A percentile compares a stretch with the other conserved stretches of the same genome.
Conservation (phyloP, 2,888 invertebrate species). For the Chrysolina americana region DNA sequence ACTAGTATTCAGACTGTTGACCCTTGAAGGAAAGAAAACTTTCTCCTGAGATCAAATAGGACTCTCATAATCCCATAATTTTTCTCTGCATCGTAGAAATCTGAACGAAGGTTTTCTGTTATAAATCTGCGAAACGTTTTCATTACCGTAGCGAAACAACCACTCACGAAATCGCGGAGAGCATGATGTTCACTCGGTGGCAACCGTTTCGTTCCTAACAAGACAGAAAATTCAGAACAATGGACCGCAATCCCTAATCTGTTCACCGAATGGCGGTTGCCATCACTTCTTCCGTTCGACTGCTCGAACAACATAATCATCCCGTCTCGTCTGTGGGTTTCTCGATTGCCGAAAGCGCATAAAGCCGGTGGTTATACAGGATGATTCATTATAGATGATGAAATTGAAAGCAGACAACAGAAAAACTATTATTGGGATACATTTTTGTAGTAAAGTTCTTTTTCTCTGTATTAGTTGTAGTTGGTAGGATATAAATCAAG, state of each 20-base stretch:
- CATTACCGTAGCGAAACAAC: background rate
- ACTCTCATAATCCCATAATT: background rate
- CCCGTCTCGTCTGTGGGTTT: conserved; percentile 1
- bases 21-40: too few species aligned
- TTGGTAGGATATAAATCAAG: too few species aligned
- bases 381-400: background rate
- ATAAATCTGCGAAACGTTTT: background rate
- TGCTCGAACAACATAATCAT: conserved; percentile 26
- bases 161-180: background rate
- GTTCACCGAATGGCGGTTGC: conserved; percentile 22
- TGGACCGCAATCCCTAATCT: conserved; percentile 26
- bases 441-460: too few species aligned
- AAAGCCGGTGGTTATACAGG: conserved; percentile 12
- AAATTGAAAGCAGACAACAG: background rate
- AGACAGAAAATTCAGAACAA: conserved; percentile 22
- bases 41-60: too few species aligned
- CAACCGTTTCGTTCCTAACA: background rate
- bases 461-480: too few species aligned
- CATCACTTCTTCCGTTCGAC: conserved; percentile 24
- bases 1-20: too few species aligned
- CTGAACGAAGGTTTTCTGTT: background rate
- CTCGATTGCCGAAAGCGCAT: conserved; percentile 26
- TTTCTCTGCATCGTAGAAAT: background rate
- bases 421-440: background rate
- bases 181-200: background rate